These are phyloP conservation scores for Leptura quadrifasciata DNA, from an alignment of 2,888 invertebrate species.

Conservation along the genomic window DNA sequence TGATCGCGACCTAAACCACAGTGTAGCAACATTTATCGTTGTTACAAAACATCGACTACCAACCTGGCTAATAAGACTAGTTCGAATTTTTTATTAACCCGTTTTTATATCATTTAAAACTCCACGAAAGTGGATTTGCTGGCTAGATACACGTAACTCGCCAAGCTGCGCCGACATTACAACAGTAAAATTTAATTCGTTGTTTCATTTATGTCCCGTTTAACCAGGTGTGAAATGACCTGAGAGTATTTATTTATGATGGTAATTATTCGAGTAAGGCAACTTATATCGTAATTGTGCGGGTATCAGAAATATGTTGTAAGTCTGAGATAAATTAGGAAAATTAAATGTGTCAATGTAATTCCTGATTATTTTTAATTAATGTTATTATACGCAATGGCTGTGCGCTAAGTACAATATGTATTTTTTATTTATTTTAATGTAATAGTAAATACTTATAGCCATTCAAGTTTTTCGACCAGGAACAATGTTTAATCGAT, in stretches of 20 bases:
- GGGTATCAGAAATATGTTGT: neutral
- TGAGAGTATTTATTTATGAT: neutral
- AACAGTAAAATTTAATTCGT: slow-evolving; percentile 2
- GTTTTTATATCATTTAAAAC: slow-evolving; percentile 2
- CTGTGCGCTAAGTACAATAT: neutral
- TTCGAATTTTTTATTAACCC: slow-evolving; percentile 8
- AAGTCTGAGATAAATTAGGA: neutral
- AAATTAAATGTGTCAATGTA: slow-evolving; percentile 1
- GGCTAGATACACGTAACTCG: neutral
- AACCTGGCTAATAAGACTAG: slow-evolving; percentile 14
- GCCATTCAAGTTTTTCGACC: neutral
- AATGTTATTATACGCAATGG: slow-evolving; percentile 1
- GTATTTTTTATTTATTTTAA: neutral
- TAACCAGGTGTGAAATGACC: neutral
- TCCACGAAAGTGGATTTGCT: slow-evolving; percentile 19
- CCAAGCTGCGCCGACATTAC: neutral
- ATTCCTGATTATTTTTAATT: slow-evolving; percentile 9
- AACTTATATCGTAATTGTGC: neutral
- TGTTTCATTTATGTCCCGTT: slow-evolving; percentile 3
- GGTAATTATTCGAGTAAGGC: neutral
- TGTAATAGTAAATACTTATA: neutral
- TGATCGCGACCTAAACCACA: slow-evolving; percentile 57
- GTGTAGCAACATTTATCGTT: slow-evolving; percentile 17
- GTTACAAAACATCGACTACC: slow-evolving; percentile 21
- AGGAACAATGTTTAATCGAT: neutral